Evolutionary conservation across 2,797 vertebrate species (phyloP), one percentile per base, ranked within the genome.

Genomic region (Enteromius unitaeniatus): DNA sequence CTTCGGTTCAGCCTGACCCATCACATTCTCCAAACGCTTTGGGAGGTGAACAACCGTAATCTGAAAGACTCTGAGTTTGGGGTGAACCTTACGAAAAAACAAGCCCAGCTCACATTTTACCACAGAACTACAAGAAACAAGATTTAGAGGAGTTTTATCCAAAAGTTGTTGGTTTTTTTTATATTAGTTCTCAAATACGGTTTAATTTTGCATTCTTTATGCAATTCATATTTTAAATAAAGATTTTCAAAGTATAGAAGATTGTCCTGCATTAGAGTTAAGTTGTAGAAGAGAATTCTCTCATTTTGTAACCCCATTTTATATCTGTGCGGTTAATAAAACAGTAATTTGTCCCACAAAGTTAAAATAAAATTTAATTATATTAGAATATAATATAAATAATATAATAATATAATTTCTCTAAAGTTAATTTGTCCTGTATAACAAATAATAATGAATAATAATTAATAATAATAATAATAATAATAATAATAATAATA

Each of bases 11-110:
- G 45, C 45, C 49, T 80, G 65, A 80, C 65, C 76, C 49, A 42
- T 42, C 47, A 69, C 64, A 80, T 69, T 80, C 78, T 69, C 68
- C 51, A 58, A 60, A 58, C 37, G 3, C 68, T 72, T 60, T 23
- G 60, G 60, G 19, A 79, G 37, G 34, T 21, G 49, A 69, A 80
- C 26, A 6, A 31, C 3, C 34, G 11, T 28, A 21, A 69, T 42
- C 17, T 69, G 34, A 28, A 14, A 28, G 37, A 62, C 23, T 6
- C 37, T 19, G 53, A n/a, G 1, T 76, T 58, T 37, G 2, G 49
- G 49, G 19, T 75, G 45, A 55, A 34, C 15, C 73, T 40, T 21
- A 58, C 34, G 11, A 77, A 26, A 23, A 58, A 10, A 40, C 21
- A 58, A 37, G 31, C 23, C 21, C 74, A 60, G 34, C 19, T 53